A percentile compares a stretch with the other conserved stretches of the same genome.
phyloP scores from a whole-genome alignment of 1,140 invertebrate species.

The Pseudomyrmex gracilis region DNA sequence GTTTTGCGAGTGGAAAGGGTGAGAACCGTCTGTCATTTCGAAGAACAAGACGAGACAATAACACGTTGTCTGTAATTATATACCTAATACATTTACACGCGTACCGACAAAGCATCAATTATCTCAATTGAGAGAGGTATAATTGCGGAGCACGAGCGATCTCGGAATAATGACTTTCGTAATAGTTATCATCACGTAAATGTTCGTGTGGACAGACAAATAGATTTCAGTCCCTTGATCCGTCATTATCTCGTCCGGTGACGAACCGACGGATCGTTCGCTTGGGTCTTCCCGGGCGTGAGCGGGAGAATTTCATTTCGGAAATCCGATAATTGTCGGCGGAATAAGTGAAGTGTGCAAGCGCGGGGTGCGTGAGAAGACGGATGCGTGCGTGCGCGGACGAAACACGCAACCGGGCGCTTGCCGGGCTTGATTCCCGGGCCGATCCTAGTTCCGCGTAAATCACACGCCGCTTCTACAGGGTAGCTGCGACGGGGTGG shows the following conservation, averaged over 20 bases:
- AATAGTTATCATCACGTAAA: neutral
- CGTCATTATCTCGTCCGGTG: constrained; percentile 73
- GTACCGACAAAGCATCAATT: constrained; percentile 4
- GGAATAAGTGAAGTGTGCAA: constrained; percentile 65
- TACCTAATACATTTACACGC: constrained; percentile 22
- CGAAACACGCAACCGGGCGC: constrained; percentile 58
- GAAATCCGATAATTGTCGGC: constrained; percentile 80
- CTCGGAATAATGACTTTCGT: constrained; percentile 9
- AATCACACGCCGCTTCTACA: constrained; percentile 59
- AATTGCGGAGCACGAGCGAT: constrained; percentile 34
- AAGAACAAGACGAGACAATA: neutral
- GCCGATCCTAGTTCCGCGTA: constrained; percentile 50
- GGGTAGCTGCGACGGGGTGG: neutral
- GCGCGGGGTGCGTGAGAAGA: constrained; percentile 63
- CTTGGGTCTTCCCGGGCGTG: constrained; percentile 41
- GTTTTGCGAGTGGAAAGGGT: neutral
- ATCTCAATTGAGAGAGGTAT: neutral
- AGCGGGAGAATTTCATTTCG: constrained; percentile 63
- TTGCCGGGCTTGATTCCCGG: constrained; percentile 49
- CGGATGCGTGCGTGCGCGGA: constrained; percentile 67
- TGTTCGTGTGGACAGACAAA: neutral
- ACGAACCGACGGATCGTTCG: constrained; percentile 49
- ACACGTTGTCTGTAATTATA: constrained; percentile 10
- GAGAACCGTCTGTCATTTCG: constrained; percentile 3
- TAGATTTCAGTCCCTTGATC: constrained; percentile 64